Percentiles rank a stretch among this genome's conserved stretches.
Evolutionary conservation across 2,888 invertebrate genomes (phyloP).

Genomic region (Osedax fenrisi): DNA sequence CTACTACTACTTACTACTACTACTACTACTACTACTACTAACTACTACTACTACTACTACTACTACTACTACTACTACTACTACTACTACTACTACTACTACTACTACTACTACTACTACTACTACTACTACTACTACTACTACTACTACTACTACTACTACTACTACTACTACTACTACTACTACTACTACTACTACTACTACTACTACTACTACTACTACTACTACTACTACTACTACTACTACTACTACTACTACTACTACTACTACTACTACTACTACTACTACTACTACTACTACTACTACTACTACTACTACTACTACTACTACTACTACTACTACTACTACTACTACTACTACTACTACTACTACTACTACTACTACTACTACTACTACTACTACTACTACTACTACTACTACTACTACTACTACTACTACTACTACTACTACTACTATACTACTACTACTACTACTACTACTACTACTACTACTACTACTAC

Average conservation of each 20-base stretch:
- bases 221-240: not conserved
- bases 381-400: not conserved
- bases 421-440: not conserved
- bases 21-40: not conserved
- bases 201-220: not conserved
- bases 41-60: not conserved
- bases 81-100: not conserved
- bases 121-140: not conserved
- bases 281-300: not conserved
- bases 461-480: not conserved
- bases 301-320: not conserved
- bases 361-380: not conserved
- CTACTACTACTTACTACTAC: not conserved
- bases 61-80: not conserved
- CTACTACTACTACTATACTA: not conserved
- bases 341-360: not conserved
- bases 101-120: not conserved
- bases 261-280: not conserved
- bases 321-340: not conserved
- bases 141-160: not conserved
- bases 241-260: not conserved
- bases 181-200: not conserved
- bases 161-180: not conserved
- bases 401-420: not conserved
- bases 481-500: not conserved